These are phyloP conservation scores for Kradibia gibbosae DNA, from an alignment of 1,140 invertebrate species.

Conservation along the genomic window DNA sequence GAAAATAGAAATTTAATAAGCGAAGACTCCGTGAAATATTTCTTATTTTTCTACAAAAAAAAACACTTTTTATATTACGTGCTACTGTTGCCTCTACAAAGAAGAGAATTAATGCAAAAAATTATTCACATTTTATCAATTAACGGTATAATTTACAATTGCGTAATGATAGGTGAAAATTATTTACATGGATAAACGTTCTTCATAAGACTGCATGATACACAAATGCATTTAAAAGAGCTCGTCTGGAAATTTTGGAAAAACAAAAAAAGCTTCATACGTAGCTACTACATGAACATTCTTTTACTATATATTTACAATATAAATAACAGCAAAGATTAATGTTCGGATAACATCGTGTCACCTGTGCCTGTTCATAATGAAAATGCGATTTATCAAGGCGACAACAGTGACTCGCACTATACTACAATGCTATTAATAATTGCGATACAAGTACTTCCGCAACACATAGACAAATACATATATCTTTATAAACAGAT, in stretches of 20 bases:
- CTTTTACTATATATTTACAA: background rate
- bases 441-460: background rate
- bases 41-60: too few relatives aligned
- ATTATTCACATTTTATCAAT: too few relatives aligned
- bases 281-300: background rate
- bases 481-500: background rate
- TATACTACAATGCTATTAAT: slow-evolving; percentile 2
- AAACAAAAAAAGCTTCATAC: background rate
- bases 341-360: background rate
- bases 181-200: too few relatives aligned
- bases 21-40: too few relatives aligned
- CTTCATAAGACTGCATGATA: too few relatives aligned
- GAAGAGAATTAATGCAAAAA: too few relatives aligned
- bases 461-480: background rate
- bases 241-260: background rate
- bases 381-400: slow-evolving; percentile 6
- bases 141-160: too few relatives aligned
- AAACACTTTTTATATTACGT: too few relatives aligned
- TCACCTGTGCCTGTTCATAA: background rate
- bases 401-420: background rate
- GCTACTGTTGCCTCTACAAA: too few relatives aligned
- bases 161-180: too few relatives aligned
- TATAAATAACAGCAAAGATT: background rate
- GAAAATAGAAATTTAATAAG: too few relatives aligned
- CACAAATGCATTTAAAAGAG: background rate